A percentile compares a stretch with the other conserved stretches of the same genome.
These are phyloP conservation scores for Synanthedon andrenaeformis DNA, from an alignment of 2,888 invertebrate genomes.

Conservation along the genomic window DNA sequence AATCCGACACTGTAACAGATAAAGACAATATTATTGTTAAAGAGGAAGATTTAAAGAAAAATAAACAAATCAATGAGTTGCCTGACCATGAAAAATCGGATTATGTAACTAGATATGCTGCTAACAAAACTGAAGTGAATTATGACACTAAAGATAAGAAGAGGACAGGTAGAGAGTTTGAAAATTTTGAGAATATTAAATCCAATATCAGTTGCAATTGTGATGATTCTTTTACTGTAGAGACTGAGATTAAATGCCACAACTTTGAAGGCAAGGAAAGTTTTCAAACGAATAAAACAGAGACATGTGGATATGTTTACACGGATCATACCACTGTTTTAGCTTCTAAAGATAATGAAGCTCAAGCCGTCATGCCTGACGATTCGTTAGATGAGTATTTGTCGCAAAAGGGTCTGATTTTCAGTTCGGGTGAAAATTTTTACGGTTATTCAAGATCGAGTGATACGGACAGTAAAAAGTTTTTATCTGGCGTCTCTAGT, in stretches of 20 bases:
- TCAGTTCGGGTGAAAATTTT: constrained; percentile 29
- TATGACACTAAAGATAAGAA: background rate
- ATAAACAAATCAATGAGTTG: background rate
- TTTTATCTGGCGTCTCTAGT: constrained; percentile 23
- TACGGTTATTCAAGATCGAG: constrained; percentile 36
- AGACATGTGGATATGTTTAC: background rate
- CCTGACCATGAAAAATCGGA: background rate
- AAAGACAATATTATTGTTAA: background rate
- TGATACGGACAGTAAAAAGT: constrained; percentile 19
- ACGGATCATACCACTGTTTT: constrained; percentile 10
- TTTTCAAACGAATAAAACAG: background rate
- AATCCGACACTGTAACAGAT: background rate
- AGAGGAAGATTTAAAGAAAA: background rate
- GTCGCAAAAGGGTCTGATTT: constrained; percentile 38
- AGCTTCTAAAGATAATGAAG: constrained; percentile 35
- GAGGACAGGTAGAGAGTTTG: background rate
- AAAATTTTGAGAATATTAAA: background rate
- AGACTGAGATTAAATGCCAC: background rate
- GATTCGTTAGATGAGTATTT: constrained; percentile 52
- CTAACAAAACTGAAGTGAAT: background rate
- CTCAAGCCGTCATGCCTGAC: constrained; percentile 45
- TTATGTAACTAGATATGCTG: background rate
- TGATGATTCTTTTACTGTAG: background rate
- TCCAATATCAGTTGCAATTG: background rate
- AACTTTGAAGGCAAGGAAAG: background rate